A percentile compares a stretch with the other conserved stretches of the same genome.
phyloP scores from a whole-genome alignment of 2,888 invertebrate genomes.

The Stratiomys singularior region DNA sequence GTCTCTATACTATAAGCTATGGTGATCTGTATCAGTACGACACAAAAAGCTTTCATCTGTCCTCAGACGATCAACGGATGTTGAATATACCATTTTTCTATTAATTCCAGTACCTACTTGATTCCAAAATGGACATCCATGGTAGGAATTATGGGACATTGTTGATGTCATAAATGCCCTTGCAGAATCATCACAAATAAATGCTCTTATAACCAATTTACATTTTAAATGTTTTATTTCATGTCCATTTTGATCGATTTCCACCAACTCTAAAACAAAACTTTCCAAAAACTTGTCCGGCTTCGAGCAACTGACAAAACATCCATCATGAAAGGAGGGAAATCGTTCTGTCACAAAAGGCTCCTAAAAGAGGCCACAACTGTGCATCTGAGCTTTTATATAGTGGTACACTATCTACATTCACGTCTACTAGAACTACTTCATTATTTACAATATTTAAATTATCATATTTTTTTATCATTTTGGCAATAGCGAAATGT shows the following conservation, averaged over 20 bases:
- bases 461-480: conserved; percentile 18
- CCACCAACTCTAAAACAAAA: conserved; percentile 7
- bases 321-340: conserved; percentile 15
- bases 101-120: too few species aligned
- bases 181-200: conserved; percentile 23
- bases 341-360: conserved; percentile 7
- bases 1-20: too few species aligned
- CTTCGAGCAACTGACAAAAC: conserved; percentile 4
- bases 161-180: conserved; percentile 26
- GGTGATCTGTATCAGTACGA: too few species aligned
- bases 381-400: conserved; percentile 12
- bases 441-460: conserved; percentile 17
- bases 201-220: conserved; percentile 28
- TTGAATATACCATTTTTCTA: too few species aligned
- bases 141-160: conserved; percentile 32
- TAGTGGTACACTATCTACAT: conserved; percentile 10
- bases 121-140: too few species aligned
- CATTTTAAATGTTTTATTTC: background rate
- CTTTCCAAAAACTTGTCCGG: conserved; percentile 21
- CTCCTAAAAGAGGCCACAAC: conserved; percentile 18
- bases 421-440: background rate
- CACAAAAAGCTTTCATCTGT: too few species aligned
- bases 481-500: conserved; percentile 42
- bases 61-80: too few species aligned
- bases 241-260: background rate